Conservation (phyloP, 2,113 vertebrate species). For the Rissa tridactyla region DNA sequence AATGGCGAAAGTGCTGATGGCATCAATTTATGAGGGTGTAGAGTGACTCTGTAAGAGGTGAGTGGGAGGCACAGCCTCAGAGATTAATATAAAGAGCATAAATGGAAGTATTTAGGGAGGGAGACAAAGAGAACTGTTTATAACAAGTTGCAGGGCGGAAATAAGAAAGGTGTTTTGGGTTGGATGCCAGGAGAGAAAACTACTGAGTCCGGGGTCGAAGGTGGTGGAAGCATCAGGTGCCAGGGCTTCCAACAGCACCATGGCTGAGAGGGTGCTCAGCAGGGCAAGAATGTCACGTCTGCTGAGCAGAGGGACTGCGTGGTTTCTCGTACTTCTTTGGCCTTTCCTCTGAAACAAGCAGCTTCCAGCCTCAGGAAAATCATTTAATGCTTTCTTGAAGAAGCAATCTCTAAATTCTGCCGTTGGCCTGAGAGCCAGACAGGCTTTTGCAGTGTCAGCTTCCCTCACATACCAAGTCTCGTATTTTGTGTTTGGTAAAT, state of each 20-base stretch:
- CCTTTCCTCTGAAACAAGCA: background rate
- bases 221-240: background rate
- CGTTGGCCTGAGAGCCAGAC: background rate
- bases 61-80: background rate
- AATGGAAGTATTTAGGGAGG: background rate
- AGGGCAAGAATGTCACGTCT: background rate
- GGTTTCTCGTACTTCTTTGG: background rate
- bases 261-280: background rate
- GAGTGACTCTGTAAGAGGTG: background rate
- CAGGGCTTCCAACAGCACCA: accelerated
- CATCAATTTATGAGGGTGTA: background rate
- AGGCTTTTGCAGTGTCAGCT: background rate
- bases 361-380: background rate
- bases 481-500: accelerated
- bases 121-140: background rate
- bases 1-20: background rate
- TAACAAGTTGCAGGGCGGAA: background rate
- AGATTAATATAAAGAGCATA: background rate
- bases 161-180: background rate
- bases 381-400: background rate
- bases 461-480: accelerated
- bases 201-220: accelerated
- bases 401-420: background rate
- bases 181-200: background rate
- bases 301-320: background rate